Conservation (phyloP, 2,797 vertebrate species). For the Champsocephalus gunnari region DNA sequence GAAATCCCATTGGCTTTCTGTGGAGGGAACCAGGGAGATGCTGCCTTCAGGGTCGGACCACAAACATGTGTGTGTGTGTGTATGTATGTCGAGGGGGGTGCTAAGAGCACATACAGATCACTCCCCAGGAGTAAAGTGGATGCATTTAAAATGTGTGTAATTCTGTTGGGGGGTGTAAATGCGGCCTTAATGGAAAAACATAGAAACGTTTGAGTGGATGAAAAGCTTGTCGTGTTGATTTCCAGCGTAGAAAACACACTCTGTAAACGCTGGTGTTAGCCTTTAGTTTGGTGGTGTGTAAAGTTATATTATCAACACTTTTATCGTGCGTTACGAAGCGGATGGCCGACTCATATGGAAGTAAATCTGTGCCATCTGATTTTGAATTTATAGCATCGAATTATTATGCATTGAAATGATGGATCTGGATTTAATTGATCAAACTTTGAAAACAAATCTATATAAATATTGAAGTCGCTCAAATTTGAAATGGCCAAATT, state of each 20-base stretch:
- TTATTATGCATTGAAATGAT: too few relatives aligned
- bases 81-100: slow-evolving; percentile 10
- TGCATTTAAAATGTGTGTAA: slow-evolving; percentile 46
- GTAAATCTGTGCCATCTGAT: too few relatives aligned
- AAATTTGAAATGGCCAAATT: too few relatives aligned
- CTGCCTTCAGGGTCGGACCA: too few relatives aligned
- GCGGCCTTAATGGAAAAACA: slow-evolving; percentile 71
- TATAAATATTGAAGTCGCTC: too few relatives aligned
- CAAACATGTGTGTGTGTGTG: too few relatives aligned
- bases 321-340: slow-evolving; percentile 16
- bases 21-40: too few relatives aligned
- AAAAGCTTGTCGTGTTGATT: slow-evolving; percentile 55
- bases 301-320: slow-evolving; percentile 50
- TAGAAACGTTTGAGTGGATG: slow-evolving; percentile 41
- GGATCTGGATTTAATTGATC: too few relatives aligned
- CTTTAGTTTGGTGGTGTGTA: slow-evolving; percentile 59
- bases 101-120: slow-evolving; percentile 70
- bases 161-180: slow-evolving; percentile 50
- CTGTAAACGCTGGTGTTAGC: slow-evolving; percentile 61
- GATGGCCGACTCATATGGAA: not conserved
- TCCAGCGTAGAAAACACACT: slow-evolving; percentile 52
- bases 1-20: too few relatives aligned
- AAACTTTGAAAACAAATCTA: too few relatives aligned
- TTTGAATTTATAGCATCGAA: too few relatives aligned
- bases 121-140: slow-evolving; percentile 52